Evolutionary conservation across 2,113 vertebrate species (phyloP).

Genomic region (Myiagra hebetior): DNA sequence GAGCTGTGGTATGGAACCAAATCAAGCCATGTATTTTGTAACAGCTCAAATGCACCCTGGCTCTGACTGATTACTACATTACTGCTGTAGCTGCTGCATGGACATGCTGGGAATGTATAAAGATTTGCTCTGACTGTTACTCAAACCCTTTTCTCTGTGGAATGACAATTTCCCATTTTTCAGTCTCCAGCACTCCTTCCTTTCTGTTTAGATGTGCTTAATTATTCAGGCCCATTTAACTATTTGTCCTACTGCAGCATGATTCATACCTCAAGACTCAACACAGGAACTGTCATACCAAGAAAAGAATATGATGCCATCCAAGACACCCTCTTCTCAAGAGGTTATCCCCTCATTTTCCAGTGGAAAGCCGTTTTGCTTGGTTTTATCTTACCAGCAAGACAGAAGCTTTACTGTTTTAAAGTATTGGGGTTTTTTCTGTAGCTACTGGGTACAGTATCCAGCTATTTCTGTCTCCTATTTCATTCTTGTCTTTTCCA

Average conservation of each 20-base stretch:
- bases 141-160: not conserved
- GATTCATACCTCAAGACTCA: not conserved
- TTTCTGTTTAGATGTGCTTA: not conserved
- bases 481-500: not conserved
- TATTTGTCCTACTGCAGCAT: not conserved
- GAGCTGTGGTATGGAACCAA: constrained; percentile 21
- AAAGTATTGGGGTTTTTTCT: not conserved
- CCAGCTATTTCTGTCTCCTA: not conserved
- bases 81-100: not conserved
- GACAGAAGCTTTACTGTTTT: not conserved
- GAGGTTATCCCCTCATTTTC: not conserved
- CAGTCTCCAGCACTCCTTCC: not conserved
- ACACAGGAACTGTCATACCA: not conserved
- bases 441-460: not conserved
- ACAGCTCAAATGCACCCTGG: constrained; percentile 16
- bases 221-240: not conserved
- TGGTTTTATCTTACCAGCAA: not conserved
- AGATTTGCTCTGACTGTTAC: not conserved
- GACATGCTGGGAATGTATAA: constrained; percentile 17
- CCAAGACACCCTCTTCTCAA: not conserved
- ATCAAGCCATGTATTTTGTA: constrained; percentile 12
- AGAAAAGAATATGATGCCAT: not conserved
- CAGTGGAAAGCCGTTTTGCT: not conserved
- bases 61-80: constrained; percentile 44
- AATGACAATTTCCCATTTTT: constrained; percentile 11